Conservation (phyloP, 1,140 invertebrate genomes). For the Rhizoglyphus robini region DNA sequence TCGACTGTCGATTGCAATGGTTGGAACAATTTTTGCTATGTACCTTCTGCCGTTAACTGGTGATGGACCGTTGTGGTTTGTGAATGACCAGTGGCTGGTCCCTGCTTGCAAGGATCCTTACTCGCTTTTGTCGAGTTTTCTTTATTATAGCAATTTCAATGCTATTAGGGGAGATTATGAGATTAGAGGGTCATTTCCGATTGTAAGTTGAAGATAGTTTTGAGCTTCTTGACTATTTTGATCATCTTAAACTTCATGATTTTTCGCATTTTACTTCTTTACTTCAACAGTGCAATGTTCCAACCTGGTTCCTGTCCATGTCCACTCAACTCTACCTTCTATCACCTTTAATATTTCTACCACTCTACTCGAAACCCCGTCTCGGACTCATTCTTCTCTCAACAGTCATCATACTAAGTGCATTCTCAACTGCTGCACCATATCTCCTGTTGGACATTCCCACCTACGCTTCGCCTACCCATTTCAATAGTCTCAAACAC, state of each 20-base stretch:
- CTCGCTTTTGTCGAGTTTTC: background rate
- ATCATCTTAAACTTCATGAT: no score
- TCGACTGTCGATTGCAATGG: background rate
- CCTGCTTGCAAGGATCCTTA: background rate
- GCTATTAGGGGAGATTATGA: background rate
- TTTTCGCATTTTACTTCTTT: no score
- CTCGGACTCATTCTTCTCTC: background rate
- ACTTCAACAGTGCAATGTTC: background rate
- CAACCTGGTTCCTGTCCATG: background rate
- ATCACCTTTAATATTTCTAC: conserved; percentile 3
- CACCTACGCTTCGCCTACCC: background rate
- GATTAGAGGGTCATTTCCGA: background rate
- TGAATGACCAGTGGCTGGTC: background rate
- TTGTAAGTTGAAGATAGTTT: no score
- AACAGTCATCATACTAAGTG: background rate
- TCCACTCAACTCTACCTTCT: conserved; percentile 10
- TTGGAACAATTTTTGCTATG: background rate
- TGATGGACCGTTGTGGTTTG: conserved; percentile 7
- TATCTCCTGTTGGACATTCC: background rate
- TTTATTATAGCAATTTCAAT: conserved; percentile 7
- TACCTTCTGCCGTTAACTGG: conserved; percentile 2
- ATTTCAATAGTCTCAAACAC: background rate
- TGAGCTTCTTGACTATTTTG: no score
- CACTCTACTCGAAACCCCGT: background rate
- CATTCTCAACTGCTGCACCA: background rate